These are phyloP conservation scores for Caradrina kadenii DNA, from an alignment of 2,888 invertebrate species.

Conservation along the genomic window DNA sequence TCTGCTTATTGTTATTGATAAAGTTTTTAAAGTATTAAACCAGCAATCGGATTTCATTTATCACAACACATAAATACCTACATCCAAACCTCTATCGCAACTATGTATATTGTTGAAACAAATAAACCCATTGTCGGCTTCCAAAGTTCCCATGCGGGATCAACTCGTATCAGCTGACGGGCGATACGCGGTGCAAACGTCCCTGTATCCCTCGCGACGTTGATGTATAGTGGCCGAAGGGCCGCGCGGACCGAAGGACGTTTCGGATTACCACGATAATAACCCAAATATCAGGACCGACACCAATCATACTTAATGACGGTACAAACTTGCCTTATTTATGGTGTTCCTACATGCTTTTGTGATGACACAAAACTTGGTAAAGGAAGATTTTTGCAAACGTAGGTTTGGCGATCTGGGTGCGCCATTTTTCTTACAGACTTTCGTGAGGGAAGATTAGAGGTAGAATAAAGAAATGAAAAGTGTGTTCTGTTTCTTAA, in stretches of 20 bases:
- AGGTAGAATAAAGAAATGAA: slow-evolving; percentile 2
- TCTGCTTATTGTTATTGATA: background rate
- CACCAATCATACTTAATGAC: slow-evolving; percentile 55
- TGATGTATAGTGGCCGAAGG: slow-evolving; percentile 54
- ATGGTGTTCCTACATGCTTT: slow-evolving; percentile 48
- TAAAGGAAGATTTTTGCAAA: slow-evolving; percentile 45
- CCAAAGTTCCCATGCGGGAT: slow-evolving; percentile 33
- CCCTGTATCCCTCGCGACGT: slow-evolving; percentile 40
- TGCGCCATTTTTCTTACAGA: slow-evolving; percentile 28
- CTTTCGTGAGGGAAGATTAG: slow-evolving; percentile 3
- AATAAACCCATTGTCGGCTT: slow-evolving; percentile 22
- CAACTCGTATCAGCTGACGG: slow-evolving; percentile 48
- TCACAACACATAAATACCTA: background rate
- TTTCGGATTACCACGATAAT: slow-evolving; percentile 52
- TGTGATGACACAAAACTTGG: slow-evolving; percentile 37
- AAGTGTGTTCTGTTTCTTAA: background rate
- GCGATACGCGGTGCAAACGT: slow-evolving; percentile 48
- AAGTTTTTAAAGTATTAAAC: too few species aligned
- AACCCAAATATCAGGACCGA: slow-evolving; percentile 49
- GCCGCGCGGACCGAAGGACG: slow-evolving; percentile 17
- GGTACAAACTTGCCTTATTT: slow-evolving; percentile 43
- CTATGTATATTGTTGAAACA: slow-evolving; percentile 19
- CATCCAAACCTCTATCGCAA: background rate
- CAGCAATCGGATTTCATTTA: too few species aligned
- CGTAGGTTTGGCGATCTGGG: slow-evolving; percentile 32